These are phyloP conservation scores for Bucco capensis DNA, from an alignment of 2,113 vertebrate genomes.

Conservation along the genomic window DNA sequence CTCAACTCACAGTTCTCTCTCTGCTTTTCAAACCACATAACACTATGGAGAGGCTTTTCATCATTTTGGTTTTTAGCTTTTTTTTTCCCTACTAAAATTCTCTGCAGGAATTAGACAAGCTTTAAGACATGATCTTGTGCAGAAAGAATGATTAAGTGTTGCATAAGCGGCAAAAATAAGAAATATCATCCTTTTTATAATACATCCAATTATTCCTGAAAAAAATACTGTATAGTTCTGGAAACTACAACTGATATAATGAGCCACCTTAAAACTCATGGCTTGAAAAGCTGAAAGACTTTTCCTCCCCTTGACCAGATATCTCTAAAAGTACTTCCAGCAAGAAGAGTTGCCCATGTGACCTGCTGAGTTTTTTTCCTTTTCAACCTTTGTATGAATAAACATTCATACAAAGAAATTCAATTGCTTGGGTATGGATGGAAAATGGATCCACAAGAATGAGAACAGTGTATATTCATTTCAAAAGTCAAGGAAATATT, in stretches of 20 bases:
- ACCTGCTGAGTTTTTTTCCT: neutral
- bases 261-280: neutral
- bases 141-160: neutral
- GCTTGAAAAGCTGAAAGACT: neutral
- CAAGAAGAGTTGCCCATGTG: neutral
- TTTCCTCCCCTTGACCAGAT: neutral
- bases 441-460: neutral
- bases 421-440: neutral
- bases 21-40: neutral
- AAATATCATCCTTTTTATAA: neutral
- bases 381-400: neutral
- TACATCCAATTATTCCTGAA: neutral
- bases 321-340: neutral
- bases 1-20: neutral
- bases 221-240: neutral
- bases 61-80: neutral
- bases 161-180: neutral
- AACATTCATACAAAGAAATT: neutral
- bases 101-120: neutral
- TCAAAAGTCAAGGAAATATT: conserved; percentile 53
- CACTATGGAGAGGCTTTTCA: neutral
- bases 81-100: neutral
- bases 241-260: neutral
- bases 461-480: conserved; percentile 14
- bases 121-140: neutral